phyloP scores from a whole-genome alignment of 2,888 invertebrate genomes.

The Diarsia rubi region DNA sequence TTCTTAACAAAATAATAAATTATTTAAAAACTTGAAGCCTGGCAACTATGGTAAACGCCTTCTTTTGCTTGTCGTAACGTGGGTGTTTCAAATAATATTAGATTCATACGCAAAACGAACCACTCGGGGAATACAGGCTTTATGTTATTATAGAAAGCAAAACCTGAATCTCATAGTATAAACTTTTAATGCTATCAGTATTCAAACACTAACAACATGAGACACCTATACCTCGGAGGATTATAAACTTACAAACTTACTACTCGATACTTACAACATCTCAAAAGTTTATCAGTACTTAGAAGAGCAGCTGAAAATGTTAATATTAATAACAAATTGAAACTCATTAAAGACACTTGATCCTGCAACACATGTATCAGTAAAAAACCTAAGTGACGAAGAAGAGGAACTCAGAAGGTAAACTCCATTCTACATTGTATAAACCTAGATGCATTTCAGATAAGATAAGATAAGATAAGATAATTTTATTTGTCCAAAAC shows the following conservation, averaged over 20 bases:
- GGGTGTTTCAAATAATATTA: neutral
- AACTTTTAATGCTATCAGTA: neutral
- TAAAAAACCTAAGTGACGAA: constrained; percentile 35
- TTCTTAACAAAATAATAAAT: too few relatives aligned
- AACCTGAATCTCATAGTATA: neutral
- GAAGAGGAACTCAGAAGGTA: neutral
- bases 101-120: neutral
- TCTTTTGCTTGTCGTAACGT: too few relatives aligned
- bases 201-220: constrained; percentile 8
- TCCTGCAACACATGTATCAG: constrained; percentile 39
- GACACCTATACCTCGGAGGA: neutral
- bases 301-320: constrained; percentile 29
- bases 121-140: neutral
- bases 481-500: too few relatives aligned
- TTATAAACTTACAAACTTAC: constrained; percentile 16
- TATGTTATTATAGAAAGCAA: neutral
- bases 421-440: neutral
- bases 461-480: too few relatives aligned
- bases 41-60: too few relatives aligned
- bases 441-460: neutral
- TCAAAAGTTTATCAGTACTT: constrained; percentile 36
- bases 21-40: too few relatives aligned
- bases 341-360: constrained; percentile 42
- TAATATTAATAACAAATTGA: constrained; percentile 38
- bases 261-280: constrained; percentile 15